Evolutionary conservation across 2,113 vertebrate species (phyloP).

Genomic region (Melanotaenia duboulayi): DNA sequence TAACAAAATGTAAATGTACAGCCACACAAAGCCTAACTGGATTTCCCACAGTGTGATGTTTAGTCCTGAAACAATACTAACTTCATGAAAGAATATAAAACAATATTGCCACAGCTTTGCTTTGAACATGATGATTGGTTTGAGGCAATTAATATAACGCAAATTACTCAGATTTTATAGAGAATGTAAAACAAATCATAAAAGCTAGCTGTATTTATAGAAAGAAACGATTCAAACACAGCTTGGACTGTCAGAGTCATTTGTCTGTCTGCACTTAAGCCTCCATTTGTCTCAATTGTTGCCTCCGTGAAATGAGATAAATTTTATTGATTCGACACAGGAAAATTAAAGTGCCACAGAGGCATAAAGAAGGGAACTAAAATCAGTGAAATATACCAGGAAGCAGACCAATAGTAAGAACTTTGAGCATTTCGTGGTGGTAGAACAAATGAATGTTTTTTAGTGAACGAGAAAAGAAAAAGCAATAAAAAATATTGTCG

Average conservation of each 20-base stretch:
- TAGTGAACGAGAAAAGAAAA: background rate
- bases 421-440: background rate
- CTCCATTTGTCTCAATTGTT: conserved; percentile 33
- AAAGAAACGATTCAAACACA: conserved; percentile 31
- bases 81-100: background rate
- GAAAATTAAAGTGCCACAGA: conserved; percentile 38
- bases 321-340: conserved; percentile 37
- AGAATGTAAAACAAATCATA: conserved; percentile 30
- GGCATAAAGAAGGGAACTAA: background rate
- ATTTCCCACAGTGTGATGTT: too few relatives aligned
- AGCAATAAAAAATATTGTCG: background rate
- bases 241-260: conserved; percentile 5
- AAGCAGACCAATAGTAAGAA: background rate
- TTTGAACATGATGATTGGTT: conserved; percentile 14
- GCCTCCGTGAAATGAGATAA: conserved; percentile 39
- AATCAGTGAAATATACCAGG: conserved; percentile 6
- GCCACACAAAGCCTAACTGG: background rate
- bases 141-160: conserved; percentile 17
- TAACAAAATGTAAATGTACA: too few relatives aligned
- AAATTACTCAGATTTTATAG: conserved; percentile 28
- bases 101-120: background rate
- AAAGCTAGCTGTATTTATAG: conserved; percentile 36
- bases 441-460: background rate
- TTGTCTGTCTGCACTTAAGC: conserved; percentile 26
- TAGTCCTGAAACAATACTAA: too few relatives aligned